A percentile compares a stretch with the other conserved stretches of the same genome.
Conservation (phyloP, 1,140 invertebrate genomes). For the Bathynomus jamesi region DNA sequence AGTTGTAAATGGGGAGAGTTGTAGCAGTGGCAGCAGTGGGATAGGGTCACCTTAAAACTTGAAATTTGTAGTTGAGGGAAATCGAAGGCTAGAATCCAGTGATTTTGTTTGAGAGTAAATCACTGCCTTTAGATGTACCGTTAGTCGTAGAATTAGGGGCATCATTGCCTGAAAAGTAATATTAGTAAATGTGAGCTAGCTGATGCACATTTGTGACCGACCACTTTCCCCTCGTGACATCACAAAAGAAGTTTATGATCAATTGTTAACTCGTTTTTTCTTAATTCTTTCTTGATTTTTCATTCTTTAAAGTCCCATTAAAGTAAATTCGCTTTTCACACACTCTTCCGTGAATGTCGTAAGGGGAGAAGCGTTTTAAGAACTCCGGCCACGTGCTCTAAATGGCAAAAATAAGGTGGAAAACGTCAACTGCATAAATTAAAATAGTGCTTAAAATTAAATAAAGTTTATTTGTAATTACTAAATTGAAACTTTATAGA, state of each 20-base stretch:
- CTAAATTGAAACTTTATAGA: too few relatives aligned
- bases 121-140: slow-evolving; percentile 38
- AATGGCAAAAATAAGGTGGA: not conserved
- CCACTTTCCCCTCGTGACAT: not conserved
- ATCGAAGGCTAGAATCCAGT: slow-evolving; percentile 31
- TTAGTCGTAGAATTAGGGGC: slow-evolving; percentile 38
- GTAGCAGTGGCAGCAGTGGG: not conserved
- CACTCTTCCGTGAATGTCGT: not conserved
- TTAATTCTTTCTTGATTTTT: too few relatives aligned
- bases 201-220: not conserved
- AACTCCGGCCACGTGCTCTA: not conserved
- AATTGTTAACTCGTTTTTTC: too few relatives aligned
- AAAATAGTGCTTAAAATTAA: not conserved
- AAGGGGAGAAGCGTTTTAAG: not conserved
- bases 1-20: not conserved
- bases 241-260: too few relatives aligned
- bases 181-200: slow-evolving; percentile 32
- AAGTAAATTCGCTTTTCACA: too few relatives aligned
- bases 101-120: slow-evolving; percentile 36
- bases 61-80: not conserved
- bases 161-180: slow-evolving; percentile 39
- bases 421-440: not conserved
- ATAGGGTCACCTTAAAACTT: not conserved
- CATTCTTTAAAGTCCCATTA: too few relatives aligned
- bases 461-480: too few relatives aligned